Conservation (phyloP, 2,113 vertebrate genomes). For the Craseonycteris thonglongyai region DNA sequence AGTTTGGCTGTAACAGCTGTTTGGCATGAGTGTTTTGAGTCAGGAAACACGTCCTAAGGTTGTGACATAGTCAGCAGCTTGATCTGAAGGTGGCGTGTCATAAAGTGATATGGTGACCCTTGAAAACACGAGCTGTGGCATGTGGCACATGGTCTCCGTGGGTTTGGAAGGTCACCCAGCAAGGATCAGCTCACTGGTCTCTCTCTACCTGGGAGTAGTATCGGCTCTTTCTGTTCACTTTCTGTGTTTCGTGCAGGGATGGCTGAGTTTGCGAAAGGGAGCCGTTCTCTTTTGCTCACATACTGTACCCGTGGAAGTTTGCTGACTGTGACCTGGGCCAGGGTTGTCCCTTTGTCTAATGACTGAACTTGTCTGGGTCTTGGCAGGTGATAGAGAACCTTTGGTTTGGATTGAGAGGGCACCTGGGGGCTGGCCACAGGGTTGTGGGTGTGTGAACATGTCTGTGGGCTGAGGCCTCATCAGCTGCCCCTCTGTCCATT, state of each 20-base stretch:
- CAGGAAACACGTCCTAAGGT: accelerated
- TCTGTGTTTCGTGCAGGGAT: accelerated
- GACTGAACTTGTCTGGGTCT: background rate
- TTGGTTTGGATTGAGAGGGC: accelerated
- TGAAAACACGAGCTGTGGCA: accelerated
- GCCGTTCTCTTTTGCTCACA: background rate
- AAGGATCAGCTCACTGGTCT: accelerated
- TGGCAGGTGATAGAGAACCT: background rate
- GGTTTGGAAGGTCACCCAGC: accelerated
- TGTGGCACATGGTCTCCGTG: accelerated
- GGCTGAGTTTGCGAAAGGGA: background rate
- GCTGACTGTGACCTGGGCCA: background rate
- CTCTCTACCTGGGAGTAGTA: background rate
- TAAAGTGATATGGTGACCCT: accelerated
- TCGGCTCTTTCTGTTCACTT: no score
- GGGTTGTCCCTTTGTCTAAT: background rate
- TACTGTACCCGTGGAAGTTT: no score
- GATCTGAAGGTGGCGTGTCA: accelerated
- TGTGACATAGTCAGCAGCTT: accelerated
- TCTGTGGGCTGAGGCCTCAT: accelerated
- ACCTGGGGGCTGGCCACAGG: background rate
- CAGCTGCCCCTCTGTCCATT: background rate
- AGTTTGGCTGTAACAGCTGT: background rate
- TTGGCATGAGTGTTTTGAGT: accelerated
- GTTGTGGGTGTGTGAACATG: no score